These are phyloP conservation scores for Apodemus agrarius DNA, from an alignment of 2,797 vertebrate species.

Conservation along the genomic window DNA sequence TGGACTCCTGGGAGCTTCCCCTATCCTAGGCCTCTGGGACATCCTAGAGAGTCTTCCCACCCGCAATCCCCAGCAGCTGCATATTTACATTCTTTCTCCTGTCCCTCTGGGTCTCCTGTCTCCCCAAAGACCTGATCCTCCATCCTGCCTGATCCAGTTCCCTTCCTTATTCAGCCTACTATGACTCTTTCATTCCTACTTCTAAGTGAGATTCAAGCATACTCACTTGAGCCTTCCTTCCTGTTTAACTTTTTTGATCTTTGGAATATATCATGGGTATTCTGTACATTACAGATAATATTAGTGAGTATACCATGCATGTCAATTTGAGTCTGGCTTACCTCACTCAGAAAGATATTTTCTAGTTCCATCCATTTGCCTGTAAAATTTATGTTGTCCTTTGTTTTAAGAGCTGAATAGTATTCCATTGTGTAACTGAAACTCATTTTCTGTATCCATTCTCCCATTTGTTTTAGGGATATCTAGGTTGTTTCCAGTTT, in stretches of 20 bases:
- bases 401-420: too few species aligned
- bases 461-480: too few species aligned
- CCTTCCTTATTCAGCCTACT: not conserved
- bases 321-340: not conserved
- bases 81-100: too few species aligned
- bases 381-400: not conserved
- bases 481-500: too few species aligned
- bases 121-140: too few species aligned
- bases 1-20: not conserved
- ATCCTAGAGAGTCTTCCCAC: too few species aligned
- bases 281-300: not conserved
- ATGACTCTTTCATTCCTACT: not conserved
- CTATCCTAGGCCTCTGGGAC: too few species aligned
- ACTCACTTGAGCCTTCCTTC: not conserved
- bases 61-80: too few species aligned
- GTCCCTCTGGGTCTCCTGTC: too few species aligned
- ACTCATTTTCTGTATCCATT: too few species aligned
- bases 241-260: not conserved
- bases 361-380: too few species aligned
- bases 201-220: not conserved
- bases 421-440: too few species aligned
- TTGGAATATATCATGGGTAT: not conserved
- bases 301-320: not conserved
- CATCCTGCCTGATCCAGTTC: not conserved
- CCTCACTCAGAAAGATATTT: not conserved